A percentile compares a stretch with the other conserved stretches of the same genome.
These are phyloP conservation scores for Chlorops oryzae DNA, from an alignment of 1,140 invertebrate genomes.

Conservation along the genomic window DNA sequence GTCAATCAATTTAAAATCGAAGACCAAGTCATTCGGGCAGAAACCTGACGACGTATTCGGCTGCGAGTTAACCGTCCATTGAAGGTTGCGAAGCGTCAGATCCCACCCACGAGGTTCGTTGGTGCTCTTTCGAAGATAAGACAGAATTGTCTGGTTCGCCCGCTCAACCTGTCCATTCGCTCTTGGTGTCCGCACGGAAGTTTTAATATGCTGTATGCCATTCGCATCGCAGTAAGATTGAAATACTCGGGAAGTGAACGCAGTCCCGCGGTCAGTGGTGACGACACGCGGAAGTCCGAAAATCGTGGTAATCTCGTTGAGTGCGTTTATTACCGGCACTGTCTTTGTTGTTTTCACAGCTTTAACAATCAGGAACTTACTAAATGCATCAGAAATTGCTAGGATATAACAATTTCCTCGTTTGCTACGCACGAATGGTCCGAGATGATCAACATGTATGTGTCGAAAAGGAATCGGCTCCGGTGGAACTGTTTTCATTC, in stretches of 20 bases:
- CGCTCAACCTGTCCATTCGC: conserved; percentile 27
- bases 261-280: conserved; percentile 23
- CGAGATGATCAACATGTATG: conserved; percentile 34
- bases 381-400: conserved; percentile 43
- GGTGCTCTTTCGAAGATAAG: conserved; percentile 8
- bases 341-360: conserved; percentile 16
- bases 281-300: conserved; percentile 20
- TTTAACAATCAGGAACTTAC: conserved; percentile 14
- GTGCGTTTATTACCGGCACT: conserved; percentile 24
- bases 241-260: conserved; percentile 11
- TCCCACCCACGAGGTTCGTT: conserved; percentile 22
- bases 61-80: conserved; percentile 29
- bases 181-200: conserved; percentile 13
- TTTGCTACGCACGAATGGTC: conserved; percentile 29
- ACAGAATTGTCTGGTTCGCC: conserved; percentile 21
- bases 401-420: conserved; percentile 46
- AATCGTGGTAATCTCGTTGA: conserved; percentile 18
- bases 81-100: conserved; percentile 15
- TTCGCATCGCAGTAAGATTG: conserved; percentile 7
- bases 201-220: conserved; percentile 12
- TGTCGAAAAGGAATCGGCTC: conserved; percentile 28
- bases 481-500: conserved; percentile 27
- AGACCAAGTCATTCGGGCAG: conserved; percentile 23
- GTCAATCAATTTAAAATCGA: conserved; percentile 11
- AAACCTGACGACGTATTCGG: conserved; percentile 19